Evolutionary conservation across 1,140 invertebrate species (phyloP).

Genomic region (Caerostris extrusa): DNA sequence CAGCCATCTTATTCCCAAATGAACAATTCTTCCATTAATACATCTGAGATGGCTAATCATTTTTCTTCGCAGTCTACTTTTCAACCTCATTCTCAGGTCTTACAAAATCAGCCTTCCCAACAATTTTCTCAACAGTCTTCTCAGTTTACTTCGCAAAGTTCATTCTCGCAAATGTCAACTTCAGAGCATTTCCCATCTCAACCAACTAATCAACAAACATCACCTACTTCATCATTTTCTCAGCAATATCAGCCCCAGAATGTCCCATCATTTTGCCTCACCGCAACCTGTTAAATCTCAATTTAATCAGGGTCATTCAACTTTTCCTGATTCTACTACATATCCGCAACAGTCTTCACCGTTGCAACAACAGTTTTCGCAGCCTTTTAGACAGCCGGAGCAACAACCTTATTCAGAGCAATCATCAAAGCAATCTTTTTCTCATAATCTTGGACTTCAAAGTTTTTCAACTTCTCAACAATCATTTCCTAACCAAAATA

Average conservation of each 20-base stretch:
- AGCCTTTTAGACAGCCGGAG: not conserved
- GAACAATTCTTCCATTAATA: constrained; percentile 5
- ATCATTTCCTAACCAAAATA: constrained; percentile 1
- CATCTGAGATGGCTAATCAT: not conserved
- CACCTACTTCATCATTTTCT: not conserved
- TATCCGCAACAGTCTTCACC: constrained; percentile 51
- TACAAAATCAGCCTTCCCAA: constrained; percentile 25
- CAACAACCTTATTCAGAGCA: constrained; percentile 32
- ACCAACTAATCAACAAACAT: not conserved
- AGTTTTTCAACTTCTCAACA: constrained; percentile 50
- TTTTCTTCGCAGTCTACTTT: constrained; percentile 17
- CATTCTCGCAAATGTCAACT: constrained; percentile 43
- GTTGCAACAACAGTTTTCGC: constrained; percentile 25
- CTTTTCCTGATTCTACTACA: constrained; percentile 28
- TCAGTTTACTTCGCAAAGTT: constrained; percentile 33
- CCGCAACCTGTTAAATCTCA: constrained; percentile 11
- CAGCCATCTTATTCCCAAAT: constrained; percentile 45
- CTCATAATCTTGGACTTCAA: constrained; percentile 33
- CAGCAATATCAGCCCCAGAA: constrained; percentile 60
- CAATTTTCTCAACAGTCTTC: constrained; percentile 45
- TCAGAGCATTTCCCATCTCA: constrained; percentile 43
- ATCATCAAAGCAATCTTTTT: constrained; percentile 1
- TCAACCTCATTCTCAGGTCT: constrained; percentile 68
- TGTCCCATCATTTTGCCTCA: constrained; percentile 18
- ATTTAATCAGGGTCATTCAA: constrained; percentile 13